Conservation (phyloP, 2,113 vertebrate genomes). For the Oryzias melastigma region DNA sequence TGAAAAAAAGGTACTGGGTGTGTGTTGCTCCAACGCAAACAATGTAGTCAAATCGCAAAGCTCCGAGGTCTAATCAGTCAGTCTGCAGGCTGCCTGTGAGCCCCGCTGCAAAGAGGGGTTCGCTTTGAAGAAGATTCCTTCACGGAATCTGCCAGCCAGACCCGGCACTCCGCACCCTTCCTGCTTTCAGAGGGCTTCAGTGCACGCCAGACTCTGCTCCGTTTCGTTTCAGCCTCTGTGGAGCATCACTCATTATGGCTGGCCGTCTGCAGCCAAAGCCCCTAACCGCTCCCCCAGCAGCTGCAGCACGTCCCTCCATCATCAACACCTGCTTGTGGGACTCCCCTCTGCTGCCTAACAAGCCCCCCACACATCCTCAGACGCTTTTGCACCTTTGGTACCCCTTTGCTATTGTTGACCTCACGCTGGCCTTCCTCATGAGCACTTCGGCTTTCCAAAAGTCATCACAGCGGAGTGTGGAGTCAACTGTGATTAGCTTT, state of each 20-base stretch:
- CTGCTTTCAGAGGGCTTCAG: conserved; percentile 39
- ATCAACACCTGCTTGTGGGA: conserved; percentile 66
- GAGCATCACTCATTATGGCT: conserved; percentile 56
- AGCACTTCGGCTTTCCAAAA: conserved; percentile 24
- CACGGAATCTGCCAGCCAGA: conserved; percentile 22
- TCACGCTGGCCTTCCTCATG: conserved; percentile 28
- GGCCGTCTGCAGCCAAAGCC: conserved; percentile 39
- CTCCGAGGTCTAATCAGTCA: conserved; percentile 65
- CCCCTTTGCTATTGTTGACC: not conserved
- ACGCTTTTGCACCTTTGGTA: conserved; percentile 21
- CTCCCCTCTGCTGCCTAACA: conserved; percentile 31
- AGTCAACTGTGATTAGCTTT: conserved; percentile 45
- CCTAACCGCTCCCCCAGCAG: conserved; percentile 30
- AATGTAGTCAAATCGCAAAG: conserved; percentile 53
- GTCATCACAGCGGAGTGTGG: conserved; percentile 32
- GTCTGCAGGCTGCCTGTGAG: conserved; percentile 52
- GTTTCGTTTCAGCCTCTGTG: conserved; percentile 35
- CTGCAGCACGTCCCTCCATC: conserved; percentile 39
- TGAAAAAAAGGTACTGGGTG: conserved; percentile 24
- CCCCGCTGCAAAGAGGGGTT: conserved; percentile 8
- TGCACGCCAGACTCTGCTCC: conserved; percentile 25
- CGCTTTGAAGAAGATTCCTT: conserved; percentile 8
- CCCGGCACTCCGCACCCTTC: conserved; percentile 43
- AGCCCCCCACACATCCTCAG: conserved; percentile 37
- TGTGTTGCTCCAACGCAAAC: conserved; percentile 54